phyloP scores from a whole-genome alignment of 2,113 vertebrate species.

The Mirounga angustirostris region DNA sequence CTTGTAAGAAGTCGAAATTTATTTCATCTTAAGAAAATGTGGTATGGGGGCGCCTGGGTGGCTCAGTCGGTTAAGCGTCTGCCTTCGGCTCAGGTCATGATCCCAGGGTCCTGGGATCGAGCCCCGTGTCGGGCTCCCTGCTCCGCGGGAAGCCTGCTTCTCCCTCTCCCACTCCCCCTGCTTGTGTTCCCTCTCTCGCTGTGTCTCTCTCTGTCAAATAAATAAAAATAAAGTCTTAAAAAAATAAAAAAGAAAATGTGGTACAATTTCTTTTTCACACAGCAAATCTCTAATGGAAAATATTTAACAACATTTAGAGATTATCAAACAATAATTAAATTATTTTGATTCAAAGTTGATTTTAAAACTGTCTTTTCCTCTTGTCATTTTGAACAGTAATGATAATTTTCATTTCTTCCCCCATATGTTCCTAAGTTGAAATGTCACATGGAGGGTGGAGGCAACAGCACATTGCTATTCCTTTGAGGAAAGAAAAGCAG shows the following conservation, averaged over 20 bases:
- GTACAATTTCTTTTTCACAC: background rate
- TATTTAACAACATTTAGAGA: conserved; percentile 41
- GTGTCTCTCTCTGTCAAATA: too few species aligned
- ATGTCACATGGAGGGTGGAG: conserved; percentile 61
- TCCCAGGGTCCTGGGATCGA: too few species aligned
- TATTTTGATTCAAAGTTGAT: conserved; percentile 61
- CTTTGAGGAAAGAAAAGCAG: conserved; percentile 53
- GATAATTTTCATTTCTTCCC: conserved; percentile 71
- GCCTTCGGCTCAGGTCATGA: too few species aligned
- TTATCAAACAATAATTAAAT: conserved; percentile 16
- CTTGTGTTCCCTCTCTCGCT: too few species aligned
- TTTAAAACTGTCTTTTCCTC: conserved; percentile 54
- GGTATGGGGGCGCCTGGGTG: too few species aligned
- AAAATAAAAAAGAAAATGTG: too few species aligned
- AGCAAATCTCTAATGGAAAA: conserved; percentile 3
- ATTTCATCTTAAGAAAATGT: conserved; percentile 39
- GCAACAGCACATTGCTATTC: conserved; percentile 42
- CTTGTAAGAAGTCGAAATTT: background rate
- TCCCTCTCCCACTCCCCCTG: too few species aligned
- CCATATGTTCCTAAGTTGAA: conserved; percentile 68
- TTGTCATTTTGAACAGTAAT: conserved; percentile 22
- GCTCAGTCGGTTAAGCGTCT: too few species aligned
- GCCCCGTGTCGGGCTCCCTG: too few species aligned
- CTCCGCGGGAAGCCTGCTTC: too few species aligned
- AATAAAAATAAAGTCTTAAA: too few species aligned